Percentiles rank a stretch among this genome's conserved stretches.
phyloP scores from a whole-genome alignment of 2,113 vertebrate species.

The Anser cygnoides region DNA sequence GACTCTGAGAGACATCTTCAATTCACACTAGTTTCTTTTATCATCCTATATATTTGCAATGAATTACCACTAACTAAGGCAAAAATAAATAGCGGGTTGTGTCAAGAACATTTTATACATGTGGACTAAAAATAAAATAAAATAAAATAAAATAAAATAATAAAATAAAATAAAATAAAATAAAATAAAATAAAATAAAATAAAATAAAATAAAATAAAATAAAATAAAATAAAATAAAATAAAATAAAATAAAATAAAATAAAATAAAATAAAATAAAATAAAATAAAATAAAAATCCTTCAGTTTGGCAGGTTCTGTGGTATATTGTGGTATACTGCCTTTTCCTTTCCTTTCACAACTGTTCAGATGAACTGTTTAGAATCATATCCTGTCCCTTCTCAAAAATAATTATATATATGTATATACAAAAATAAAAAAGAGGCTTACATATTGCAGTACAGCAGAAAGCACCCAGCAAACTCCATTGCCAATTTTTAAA shows the following conservation, averaged over 20 bases:
- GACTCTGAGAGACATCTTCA: slow-evolving; percentile 26
- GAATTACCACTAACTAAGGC: neutral
- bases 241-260: neutral
- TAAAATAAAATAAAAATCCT: too few relatives aligned
- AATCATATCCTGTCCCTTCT: neutral
- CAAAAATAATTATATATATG: neutral
- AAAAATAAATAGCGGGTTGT: neutral
- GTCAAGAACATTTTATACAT: neutral
- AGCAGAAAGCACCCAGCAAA: neutral
- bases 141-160: neutral
- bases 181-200: too few relatives aligned
- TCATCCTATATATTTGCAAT: slow-evolving; percentile 31
- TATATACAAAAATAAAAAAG: neutral
- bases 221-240: neutral
- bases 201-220: neutral
- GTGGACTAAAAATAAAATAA: neutral
- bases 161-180: neutral
- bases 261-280: too few relatives aligned
- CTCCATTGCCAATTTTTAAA: neutral
- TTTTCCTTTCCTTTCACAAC: neutral
- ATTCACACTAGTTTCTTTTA: slow-evolving; percentile 14
- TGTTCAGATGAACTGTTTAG: neutral
- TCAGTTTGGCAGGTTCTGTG: neutral
- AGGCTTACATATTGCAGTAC: neutral
- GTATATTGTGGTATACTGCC: neutral